Evolutionary conservation across 2,797 vertebrate species (phyloP), one percentile per base, ranked within the genome.

Genomic region (Percopsis omiscomaycus): DNA sequence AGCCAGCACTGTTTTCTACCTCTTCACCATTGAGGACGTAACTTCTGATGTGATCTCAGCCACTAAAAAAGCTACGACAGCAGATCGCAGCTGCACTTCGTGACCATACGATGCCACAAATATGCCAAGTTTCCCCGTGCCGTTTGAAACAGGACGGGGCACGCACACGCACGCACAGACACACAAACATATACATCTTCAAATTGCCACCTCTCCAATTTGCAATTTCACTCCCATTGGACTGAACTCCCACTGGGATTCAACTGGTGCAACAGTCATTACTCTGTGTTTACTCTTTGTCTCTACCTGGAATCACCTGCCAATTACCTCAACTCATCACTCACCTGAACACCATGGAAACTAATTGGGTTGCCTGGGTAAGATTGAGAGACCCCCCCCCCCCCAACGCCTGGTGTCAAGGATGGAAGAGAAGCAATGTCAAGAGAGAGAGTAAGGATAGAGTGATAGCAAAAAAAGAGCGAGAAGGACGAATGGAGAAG

Each of bases 401-500:
- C 32, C 32, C 32, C 32, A 1, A 37, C 6, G 5, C 32, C 22
- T 22, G 22, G 22, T 22, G 22, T 22, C 22, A 22, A 12, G 16
- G 9, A 5, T 22, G 22, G 10, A 5, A 12, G 6, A 54, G 10
- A 27, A 12, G 12, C 1, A 13, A 30, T 4, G 3, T 5, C n/a
- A 3, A 16, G 14, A 52, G 4, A 4, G 50, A 52, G 50, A 4
- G n/a, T 47, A 5, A 15, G 47, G 47, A 15, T 14, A 48, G 13
- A 4, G 2, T 48, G 46, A n/a, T 13, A 15, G 14, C 2, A n/a
- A n/a, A n/a, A 1, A 14, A 48, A 15, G 2, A 22, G 4, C 9
- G 16, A 22, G 22, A 22, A 59, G 29, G 32, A 15, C 29, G 37
- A 69, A 64, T 50, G 53, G 52, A 15, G n/a, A 16, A 51, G 64